These are phyloP conservation scores for Wasmannia auropunctata DNA, from an alignment of 1,140 invertebrate genomes.

Conservation along the genomic window DNA sequence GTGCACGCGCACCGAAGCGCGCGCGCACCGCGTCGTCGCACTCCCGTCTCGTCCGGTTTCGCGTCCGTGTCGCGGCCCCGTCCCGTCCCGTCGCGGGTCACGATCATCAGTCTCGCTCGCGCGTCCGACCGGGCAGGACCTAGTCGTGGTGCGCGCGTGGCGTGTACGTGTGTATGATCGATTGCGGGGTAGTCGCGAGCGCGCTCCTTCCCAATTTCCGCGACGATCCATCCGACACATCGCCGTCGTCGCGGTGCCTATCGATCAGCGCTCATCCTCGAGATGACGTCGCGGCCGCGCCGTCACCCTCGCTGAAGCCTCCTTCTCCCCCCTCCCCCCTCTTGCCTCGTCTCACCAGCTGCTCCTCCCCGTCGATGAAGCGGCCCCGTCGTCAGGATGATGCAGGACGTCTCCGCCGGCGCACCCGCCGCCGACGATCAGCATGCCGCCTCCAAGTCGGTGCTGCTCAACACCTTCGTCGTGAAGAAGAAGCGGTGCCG, in stretches of 20 bases:
- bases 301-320: background rate
- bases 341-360: no score
- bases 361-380: background rate
- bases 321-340: no score
- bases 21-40: background rate
- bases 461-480: conserved; percentile 88
- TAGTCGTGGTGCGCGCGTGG: no score
- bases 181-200: background rate
- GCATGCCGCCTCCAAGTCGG: conserved; percentile 70
- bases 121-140: conserved; percentile 23
- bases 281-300: conserved; percentile 34
- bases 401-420: conserved; percentile 63
- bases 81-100: background rate
- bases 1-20: background rate
- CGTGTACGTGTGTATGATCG: background rate
- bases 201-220: background rate
- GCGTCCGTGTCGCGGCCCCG: background rate
- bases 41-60: background rate
- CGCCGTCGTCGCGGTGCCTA: background rate
- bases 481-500: conserved; percentile 88
- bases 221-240: background rate
- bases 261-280: conserved; percentile 14
- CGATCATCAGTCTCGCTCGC: conserved; percentile 43
- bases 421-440: conserved; percentile 16
- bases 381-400: conserved; percentile 59